Evolutionary conservation across 35 echinoderm and acorn worm species (phyloP).

Genomic region (Chiridota heheva): DNA sequence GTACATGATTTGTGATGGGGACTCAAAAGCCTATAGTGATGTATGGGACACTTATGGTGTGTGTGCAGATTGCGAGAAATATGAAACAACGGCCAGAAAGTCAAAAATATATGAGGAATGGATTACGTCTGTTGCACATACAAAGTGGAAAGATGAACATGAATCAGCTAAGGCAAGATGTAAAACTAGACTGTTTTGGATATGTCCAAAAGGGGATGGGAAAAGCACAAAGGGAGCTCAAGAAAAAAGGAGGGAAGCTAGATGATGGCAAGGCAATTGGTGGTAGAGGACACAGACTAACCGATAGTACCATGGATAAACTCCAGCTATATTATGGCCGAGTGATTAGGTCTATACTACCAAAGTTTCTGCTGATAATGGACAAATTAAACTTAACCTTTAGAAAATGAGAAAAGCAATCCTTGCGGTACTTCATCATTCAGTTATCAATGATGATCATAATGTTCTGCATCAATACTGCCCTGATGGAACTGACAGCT

Average conservation of each 20-base stretch:
- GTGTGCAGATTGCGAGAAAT: neutral
- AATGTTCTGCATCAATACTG: slow-evolving; percentile 10
- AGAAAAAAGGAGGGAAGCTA: neutral
- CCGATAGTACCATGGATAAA: slow-evolving; percentile 19
- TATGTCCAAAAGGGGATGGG: neutral
- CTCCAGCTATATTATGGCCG: slow-evolving; percentile 26
- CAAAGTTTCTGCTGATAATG: slow-evolving; percentile 1
- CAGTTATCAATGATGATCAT: neutral
- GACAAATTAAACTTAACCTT: neutral
- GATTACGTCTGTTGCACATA: slow-evolving; percentile 15
- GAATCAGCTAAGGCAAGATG: neutral
- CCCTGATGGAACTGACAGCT: slow-evolving; percentile 12
- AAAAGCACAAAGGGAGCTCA: neutral
- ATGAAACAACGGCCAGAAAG: neutral
- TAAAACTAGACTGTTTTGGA: too few species aligned
- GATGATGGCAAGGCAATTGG: neutral
- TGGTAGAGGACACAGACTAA: slow-evolving; percentile 11
- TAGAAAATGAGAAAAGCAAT: neutral
- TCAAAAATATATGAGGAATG: slow-evolving; percentile 2
- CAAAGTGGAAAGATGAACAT: neutral
- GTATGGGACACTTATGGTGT: slow-evolving; percentile 11
- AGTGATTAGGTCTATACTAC: neutral
- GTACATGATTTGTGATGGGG: slow-evolving; percentile 10
- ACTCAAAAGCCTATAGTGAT: neutral
- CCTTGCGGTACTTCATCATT: neutral